These are phyloP conservation scores for Drosophila pseudoananassae DNA, from an alignment of 1,140 invertebrate genomes.

Conservation along the genomic window DNA sequence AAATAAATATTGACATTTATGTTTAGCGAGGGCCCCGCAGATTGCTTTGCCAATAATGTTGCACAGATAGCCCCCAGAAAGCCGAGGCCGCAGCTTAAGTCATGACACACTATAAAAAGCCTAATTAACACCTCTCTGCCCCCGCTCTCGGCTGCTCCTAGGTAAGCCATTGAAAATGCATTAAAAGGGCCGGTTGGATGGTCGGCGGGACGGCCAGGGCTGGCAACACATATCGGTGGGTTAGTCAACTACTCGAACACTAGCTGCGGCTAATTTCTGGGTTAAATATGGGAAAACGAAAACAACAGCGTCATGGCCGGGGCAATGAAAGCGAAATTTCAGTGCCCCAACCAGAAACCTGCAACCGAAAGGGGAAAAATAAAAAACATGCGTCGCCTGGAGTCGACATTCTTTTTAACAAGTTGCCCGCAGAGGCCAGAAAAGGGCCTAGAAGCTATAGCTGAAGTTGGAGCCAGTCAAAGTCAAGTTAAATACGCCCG, in stretches of 20 bases:
- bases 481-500: slow-evolving; percentile 80
- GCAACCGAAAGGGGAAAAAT: slow-evolving; percentile 4
- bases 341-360: slow-evolving; percentile 7
- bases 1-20: slow-evolving; percentile 77
- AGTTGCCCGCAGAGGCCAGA: slow-evolving; percentile 63
- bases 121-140: slow-evolving; percentile 71
- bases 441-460: slow-evolving; percentile 50
- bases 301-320: slow-evolving; percentile 60
- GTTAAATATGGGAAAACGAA: slow-evolving; percentile 68
- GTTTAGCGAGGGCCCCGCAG: slow-evolving; percentile 41
- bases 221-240: slow-evolving; percentile 11
- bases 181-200: slow-evolving; percentile 35
- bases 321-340: slow-evolving; percentile 77
- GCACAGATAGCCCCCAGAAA: slow-evolving; percentile 6
- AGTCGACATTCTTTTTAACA: slow-evolving; percentile 82
- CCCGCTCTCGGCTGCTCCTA: background rate
- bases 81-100: slow-evolving; percentile 20
- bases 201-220: background rate
- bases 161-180: slow-evolving; percentile 52
- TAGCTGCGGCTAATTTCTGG: slow-evolving; percentile 68
- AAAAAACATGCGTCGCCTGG: slow-evolving; percentile 69
- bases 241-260: slow-evolving; percentile 1
- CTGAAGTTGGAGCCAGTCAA: slow-evolving; percentile 40
- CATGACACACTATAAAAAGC: slow-evolving; percentile 60
- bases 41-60: slow-evolving; percentile 54